Evolutionary conservation across 2,797 vertebrate genomes (phyloP), one percentile per base, ranked within the genome.

Genomic region (Pangasius mekongensis): DNA sequence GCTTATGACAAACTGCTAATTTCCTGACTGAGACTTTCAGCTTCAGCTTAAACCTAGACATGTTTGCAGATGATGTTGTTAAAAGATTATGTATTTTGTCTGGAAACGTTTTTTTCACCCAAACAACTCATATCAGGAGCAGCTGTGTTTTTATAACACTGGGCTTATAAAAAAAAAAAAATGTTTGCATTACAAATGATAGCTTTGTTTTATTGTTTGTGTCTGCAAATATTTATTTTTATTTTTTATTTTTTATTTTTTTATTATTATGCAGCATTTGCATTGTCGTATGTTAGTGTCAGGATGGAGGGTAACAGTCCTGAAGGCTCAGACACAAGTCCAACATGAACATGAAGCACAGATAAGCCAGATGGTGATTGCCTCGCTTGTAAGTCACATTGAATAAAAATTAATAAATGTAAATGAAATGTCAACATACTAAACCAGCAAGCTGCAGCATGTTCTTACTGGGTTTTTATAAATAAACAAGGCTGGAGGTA

Each of bases 251-350:
- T 13, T n/a, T 66, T 66, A 36, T 74, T 74, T 47, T 36, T 36
- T 43, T 43, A 5, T n/a, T 5, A 49, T 49, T 6, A 18, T 52
- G 2, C 11, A n/a, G 73, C 24, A 76, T 76, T 76, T 24, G n/a
- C 13, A 14, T 69, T 69, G 54, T 18, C 54, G 54, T 56, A 52
- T 52, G 82, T 67, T 52, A 2, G 14, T 47, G 36, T 83, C 47
- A 84, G 82, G 43, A 47, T 49, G n/a, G 8, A 49, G 9, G 62
- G 7, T 84, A 52, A 67, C 30, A 71, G 83, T 24, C 49, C 27
- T 52, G 47, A 71, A 71, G 52, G 11, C 22, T 85, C 7, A n/a
- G 82, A 71, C 47, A 69, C n/a, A 84, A 54, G 43, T 84, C 56
- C 43, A 22, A 30, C 8, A 20, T 66, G 39, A 22, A 30, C 8